These are phyloP conservation scores for Palloptera scutellata DNA, from an alignment of 2,888 invertebrate species.

Conservation along the genomic window DNA sequence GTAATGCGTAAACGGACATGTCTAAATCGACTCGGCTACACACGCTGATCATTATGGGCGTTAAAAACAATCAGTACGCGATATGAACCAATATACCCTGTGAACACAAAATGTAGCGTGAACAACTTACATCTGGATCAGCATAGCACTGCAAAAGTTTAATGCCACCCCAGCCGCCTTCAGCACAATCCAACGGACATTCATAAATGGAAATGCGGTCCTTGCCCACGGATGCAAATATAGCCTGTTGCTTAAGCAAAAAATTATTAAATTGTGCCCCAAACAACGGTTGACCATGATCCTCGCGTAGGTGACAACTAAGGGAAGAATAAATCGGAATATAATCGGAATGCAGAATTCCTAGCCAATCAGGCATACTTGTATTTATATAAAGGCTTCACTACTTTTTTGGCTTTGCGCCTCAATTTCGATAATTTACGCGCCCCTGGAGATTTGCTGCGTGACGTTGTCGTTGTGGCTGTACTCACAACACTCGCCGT, in stretches of 20 bases:
- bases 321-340: not conserved
- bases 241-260: slow-evolving; percentile 81
- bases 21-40: too few species aligned
- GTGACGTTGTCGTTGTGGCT: slow-evolving; percentile 79
- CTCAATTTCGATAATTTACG: slow-evolving; percentile 68
- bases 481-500: slow-evolving; percentile 83
- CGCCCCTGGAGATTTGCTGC: slow-evolving; percentile 83
- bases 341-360: not conserved
- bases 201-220: slow-evolving; percentile 94
- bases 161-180: slow-evolving; percentile 62
- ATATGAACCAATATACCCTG: too few species aligned
- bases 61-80: too few species aligned
- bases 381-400: slow-evolving; percentile 77
- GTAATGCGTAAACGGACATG: too few species aligned
- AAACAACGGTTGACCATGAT: slow-evolving; percentile 92
- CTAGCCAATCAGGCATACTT: slow-evolving; percentile 40
- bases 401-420: slow-evolving; percentile 68
- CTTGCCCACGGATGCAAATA: slow-evolving; percentile 94
- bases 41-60: not conserved
- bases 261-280: slow-evolving; percentile 94
- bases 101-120: slow-evolving; percentile 4
- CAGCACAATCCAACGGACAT: slow-evolving; percentile 68
- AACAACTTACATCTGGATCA: slow-evolving; percentile 83
- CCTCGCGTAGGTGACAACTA: slow-evolving; percentile 86
- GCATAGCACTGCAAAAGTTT: slow-evolving; percentile 89